phyloP scores from a whole-genome alignment of 2,113 vertebrate species.

The Pseudorhombus dupliciocellatus region DNA sequence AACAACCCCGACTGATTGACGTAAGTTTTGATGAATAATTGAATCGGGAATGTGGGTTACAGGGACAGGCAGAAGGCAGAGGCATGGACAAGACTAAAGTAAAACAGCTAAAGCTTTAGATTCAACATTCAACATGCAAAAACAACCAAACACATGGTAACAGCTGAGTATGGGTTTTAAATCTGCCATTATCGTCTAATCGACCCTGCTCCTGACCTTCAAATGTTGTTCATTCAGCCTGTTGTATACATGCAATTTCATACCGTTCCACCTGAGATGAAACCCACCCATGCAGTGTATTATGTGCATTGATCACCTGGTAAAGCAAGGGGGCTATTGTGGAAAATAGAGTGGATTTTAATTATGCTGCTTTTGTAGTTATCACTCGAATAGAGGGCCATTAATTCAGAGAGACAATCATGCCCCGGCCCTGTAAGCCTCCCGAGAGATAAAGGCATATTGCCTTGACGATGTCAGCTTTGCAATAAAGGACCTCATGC shows the following conservation, averaged over 20 bases:
- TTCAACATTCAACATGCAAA: neutral
- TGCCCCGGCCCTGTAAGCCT: constrained; percentile 51
- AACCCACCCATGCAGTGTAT: constrained; percentile 17
- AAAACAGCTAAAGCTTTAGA: constrained; percentile 15
- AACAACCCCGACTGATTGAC: constrained; percentile 34
- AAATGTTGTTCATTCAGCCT: neutral
- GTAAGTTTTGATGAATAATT: constrained; percentile 64
- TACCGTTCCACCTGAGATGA: constrained; percentile 9
- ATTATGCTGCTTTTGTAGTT: constrained; percentile 72
- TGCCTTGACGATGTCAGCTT: constrained; percentile 65
- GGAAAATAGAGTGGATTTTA: constrained; percentile 66
- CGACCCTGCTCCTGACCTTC: neutral
- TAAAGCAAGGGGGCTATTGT: constrained; percentile 35
- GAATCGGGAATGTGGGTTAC: constrained; percentile 6
- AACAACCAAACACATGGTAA: neutral
- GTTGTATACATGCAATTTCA: neutral
- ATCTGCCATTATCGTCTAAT: neutral
- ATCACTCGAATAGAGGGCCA: constrained; percentile 62
- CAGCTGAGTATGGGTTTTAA: neutral
- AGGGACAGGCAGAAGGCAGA: neutral
- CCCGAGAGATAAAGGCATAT: constrained; percentile 61
- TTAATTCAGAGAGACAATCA: constrained; percentile 74
- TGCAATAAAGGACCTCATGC: constrained; percentile 56
- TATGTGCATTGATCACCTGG: constrained; percentile 50
- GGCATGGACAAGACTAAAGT: neutral